Percentiles rank a stretch among this genome's conserved stretches.
These are phyloP conservation scores for Antheraea mylitta DNA, from an alignment of 1,140 invertebrate species.

Conservation along the genomic window DNA sequence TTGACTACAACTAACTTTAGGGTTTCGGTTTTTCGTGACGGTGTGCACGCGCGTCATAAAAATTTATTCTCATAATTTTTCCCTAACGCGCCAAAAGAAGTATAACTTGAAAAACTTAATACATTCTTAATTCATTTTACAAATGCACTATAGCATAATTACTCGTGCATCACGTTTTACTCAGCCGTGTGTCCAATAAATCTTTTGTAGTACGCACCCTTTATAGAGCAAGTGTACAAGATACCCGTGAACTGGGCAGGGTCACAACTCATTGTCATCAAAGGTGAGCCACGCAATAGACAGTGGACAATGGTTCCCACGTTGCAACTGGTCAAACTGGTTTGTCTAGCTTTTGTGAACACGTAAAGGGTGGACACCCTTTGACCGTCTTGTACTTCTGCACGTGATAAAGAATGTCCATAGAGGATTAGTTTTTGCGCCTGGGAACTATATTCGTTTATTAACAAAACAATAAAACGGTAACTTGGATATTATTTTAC, in stretches of 20 bases:
- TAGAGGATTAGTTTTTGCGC: constrained; percentile 47
- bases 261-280: background rate
- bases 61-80: too few species aligned
- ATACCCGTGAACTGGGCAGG: constrained; percentile 7
- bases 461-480: background rate
- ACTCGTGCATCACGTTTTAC: background rate
- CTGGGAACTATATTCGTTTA: background rate
- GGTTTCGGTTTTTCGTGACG: too few species aligned
- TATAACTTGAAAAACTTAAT: too few species aligned
- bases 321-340: constrained; percentile 57
- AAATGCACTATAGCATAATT: too few species aligned
- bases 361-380: constrained; percentile 45
- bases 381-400: constrained; percentile 33
- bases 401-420: constrained; percentile 49
- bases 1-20: too few species aligned
- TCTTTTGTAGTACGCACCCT: constrained; percentile 11
- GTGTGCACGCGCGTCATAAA: too few species aligned
- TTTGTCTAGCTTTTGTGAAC: constrained; percentile 33
- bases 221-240: constrained; percentile 24
- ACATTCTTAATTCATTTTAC: too few species aligned
- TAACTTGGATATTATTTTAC: background rate
- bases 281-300: constrained; percentile 18
- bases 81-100: too few species aligned
- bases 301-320: constrained; percentile 54
- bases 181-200: background rate